Conservation (phyloP, 2,797 vertebrate genomes). For the Clarias fuscus region DNA sequence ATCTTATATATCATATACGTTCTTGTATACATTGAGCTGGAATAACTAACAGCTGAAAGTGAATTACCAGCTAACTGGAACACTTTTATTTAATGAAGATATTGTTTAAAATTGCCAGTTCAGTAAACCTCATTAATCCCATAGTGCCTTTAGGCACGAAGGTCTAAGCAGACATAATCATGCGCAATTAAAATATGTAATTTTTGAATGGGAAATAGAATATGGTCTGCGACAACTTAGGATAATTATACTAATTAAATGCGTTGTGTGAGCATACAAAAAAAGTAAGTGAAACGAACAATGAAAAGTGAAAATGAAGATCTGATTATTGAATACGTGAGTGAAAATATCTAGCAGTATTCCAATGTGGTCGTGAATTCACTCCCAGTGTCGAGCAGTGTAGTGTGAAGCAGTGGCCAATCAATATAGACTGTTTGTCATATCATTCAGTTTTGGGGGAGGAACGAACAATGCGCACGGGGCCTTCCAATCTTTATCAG, state of each 20-base stretch:
- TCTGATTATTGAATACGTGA: background rate
- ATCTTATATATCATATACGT: background rate
- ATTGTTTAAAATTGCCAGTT: constrained; percentile 35
- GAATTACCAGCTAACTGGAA: constrained; percentile 6
- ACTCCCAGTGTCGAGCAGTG: background rate
- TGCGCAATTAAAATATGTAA: constrained; percentile 14
- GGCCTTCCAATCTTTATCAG: background rate
- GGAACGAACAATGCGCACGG: background rate
- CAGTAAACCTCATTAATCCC: constrained; percentile 25
- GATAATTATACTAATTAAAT: constrained; percentile 32
- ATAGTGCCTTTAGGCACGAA: background rate
- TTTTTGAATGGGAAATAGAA: background rate
- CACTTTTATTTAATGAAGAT: constrained; percentile 13
- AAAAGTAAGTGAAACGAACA: background rate
- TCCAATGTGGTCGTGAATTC: background rate
- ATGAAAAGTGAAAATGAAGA: background rate
- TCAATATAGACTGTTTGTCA: constrained; percentile 5
- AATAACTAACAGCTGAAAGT: background rate
- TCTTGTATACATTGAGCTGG: background rate
- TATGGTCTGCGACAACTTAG: constrained; percentile 32
- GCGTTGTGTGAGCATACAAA: background rate
- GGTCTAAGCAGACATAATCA: constrained; percentile 24
- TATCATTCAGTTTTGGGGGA: constrained; percentile 4
- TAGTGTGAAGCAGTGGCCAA: background rate
- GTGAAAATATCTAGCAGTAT: background rate